Evolutionary conservation across 2,888 invertebrate genomes (phyloP).

Genomic region (Bhutanitis thaidina): DNA sequence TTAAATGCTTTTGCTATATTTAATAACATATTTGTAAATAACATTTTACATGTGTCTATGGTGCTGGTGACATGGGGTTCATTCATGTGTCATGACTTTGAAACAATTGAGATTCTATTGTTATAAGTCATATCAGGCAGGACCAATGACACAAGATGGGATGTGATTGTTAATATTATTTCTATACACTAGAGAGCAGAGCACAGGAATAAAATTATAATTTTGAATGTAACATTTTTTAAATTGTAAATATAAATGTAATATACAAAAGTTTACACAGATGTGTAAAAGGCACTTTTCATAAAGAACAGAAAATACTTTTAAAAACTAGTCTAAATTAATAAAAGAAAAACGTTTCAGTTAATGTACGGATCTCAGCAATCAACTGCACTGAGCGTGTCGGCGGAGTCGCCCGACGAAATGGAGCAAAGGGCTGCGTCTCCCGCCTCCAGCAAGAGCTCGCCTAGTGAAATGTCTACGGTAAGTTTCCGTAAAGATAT

Average conservation of each 20-base stretch:
- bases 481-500: slow-evolving; percentile 81
- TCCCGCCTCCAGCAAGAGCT: slow-evolving; percentile 90
- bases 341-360: slow-evolving; percentile 33
- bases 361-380: slow-evolving; percentile 70
- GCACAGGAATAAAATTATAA: no score
- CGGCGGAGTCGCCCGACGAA: slow-evolving; percentile 67
- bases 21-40: background rate
- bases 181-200: no score
- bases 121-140: no score
- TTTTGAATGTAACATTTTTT: no score
- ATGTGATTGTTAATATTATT: no score
- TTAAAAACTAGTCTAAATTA: no score
- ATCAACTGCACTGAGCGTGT: slow-evolving; percentile 62
- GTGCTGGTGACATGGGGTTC: slow-evolving; percentile 8
- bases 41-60: background rate
- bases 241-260: no score
- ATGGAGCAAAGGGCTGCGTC: slow-evolving; percentile 87
- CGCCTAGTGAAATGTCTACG: slow-evolving; percentile 89
- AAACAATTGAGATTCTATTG: no score
- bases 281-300: no score
- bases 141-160: no score
- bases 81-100: background rate
- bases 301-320: no score
- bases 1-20: slow-evolving; percentile 2
- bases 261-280: no score